Conservation (phyloP, 1,140 invertebrate genomes). For the Drosophila jambulina region DNA sequence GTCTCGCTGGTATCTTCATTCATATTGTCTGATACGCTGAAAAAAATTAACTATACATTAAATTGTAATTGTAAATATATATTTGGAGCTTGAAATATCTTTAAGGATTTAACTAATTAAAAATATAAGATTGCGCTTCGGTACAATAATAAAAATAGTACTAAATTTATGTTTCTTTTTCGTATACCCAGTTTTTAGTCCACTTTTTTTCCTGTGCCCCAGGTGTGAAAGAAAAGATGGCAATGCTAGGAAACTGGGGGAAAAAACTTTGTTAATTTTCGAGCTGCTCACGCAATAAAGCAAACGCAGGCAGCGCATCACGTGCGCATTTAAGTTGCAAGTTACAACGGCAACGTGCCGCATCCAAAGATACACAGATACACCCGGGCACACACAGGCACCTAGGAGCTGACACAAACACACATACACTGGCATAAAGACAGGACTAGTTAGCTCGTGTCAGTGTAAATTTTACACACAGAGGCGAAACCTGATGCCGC, state of each 20-base stretch:
- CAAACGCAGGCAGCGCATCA: conserved; percentile 71
- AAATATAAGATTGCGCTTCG: not conserved
- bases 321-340: conserved; percentile 82
- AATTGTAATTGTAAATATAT: not conserved
- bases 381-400: conserved; percentile 22
- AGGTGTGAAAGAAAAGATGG: conserved; percentile 1
- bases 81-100: not conserved
- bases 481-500: conserved; percentile 71
- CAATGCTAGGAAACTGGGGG: conserved; percentile 10
- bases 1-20: conserved; percentile 42
- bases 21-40: conserved; percentile 26
- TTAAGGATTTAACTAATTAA: no score
- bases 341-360: conserved; percentile 75
- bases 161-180: no score
- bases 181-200: not conserved
- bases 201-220: no score
- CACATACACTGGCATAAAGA: conserved; percentile 27
- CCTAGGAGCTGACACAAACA: conserved; percentile 19
- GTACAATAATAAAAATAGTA: fast-evolving
- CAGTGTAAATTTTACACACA: conserved; percentile 80
- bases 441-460: conserved; percentile 76
- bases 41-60: not conserved
- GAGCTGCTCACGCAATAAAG: conserved; percentile 74
- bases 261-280: conserved; percentile 73
- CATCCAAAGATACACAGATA: conserved; percentile 38